Evolutionary conservation across 2,888 invertebrate species (phyloP), one percentile per base, ranked within the genome.

Genomic region (Agrypnus murinus): DNA sequence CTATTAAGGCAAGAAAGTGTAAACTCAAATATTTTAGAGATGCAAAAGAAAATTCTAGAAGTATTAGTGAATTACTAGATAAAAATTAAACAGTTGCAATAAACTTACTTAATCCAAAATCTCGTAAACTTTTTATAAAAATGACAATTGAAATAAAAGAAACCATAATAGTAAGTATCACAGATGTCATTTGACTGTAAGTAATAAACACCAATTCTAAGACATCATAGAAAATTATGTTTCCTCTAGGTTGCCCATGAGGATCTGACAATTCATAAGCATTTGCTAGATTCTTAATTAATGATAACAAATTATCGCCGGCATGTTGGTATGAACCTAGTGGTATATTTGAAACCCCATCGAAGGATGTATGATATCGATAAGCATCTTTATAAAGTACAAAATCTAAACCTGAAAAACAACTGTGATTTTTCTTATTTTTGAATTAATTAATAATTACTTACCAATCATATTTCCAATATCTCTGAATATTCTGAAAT

Each of bases 401-500:
- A 79, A 91, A 87, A 81, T 92, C 92, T 48, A 90, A 80, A 45
- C 90, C 91, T 88, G 79, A 50, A 72, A 43, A n/a, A 15, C 34
- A 6, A 34, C 34, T 34, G n/a, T n/a, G n/a, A n/a, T n/a, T n/a
- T n/a, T n/a, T n/a, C n/a, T n/a, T n/a, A n/a, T 43, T 9, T 25
- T 6, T 7, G 19, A 8, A 15, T 15, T 15, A 50, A 19, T 19
- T 12, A 10, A n/a, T 12, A 53, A 34, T 17, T 19, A 43, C 63
- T 17, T 19, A 43, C 63, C 79, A 65, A 92, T 88, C 57, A 93
- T 85, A 1, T 88, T 79, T 0, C 93, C 94, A 81, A 90, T 93
- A 83, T 94, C 93, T 64, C 91, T 84, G 85, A 92, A 95, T 74
- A 95, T 90, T 79, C 94, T 87, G 84, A 92, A 95, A 86, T 95